Evolutionary conservation across 2,888 invertebrate genomes (phyloP), one percentile per base, ranked within the genome.

Genomic region (Thyatira batis): DNA sequence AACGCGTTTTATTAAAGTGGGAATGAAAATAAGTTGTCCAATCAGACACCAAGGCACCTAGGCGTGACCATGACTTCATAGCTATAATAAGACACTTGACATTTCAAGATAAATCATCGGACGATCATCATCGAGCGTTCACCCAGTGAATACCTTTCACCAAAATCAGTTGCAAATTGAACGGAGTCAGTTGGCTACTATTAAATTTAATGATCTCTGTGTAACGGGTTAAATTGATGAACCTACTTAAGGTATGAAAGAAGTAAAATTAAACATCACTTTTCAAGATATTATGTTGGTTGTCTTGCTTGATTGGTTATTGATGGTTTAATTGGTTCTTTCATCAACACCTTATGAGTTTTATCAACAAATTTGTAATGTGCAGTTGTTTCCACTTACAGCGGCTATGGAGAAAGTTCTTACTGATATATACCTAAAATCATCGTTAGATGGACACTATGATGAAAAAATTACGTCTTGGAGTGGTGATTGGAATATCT

Each of bases 121-220:
- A n/a, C 50, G 54, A 52, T 57, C 64, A 65, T 66, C 63, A 51
- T 45, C 57, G 73, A 63, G 58, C 75, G 63, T 75, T 76, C 70
- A 73, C 73, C 74, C 58, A 63, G 56, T 54, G 63, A 65, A 52
- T 69, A 67, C 78, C 80, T 82, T 80, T 82, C 82, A 80, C 79
- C 78, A 55, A 70, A 69, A 66, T 72, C 67, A 68, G 65, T 75
- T 67, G 74, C 71, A 67, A 73, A 76, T 73, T 67, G 62, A 65
- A 39, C 17, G 57, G 62, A 66, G 61, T 62, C 60, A 60, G 63
- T 60, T 63, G 66, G 60, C 65, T 69, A 65, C 63, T 67, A 71
- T 76, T 74, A 71, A 72, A 75, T 71, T 75, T 73, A 78, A 78
- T 70, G 70, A 73, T 73, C 67, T 67, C 55, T 52, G 56, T 50